Conservation (phyloP, 2,888 invertebrate species). For the Amiota communis region DNA sequence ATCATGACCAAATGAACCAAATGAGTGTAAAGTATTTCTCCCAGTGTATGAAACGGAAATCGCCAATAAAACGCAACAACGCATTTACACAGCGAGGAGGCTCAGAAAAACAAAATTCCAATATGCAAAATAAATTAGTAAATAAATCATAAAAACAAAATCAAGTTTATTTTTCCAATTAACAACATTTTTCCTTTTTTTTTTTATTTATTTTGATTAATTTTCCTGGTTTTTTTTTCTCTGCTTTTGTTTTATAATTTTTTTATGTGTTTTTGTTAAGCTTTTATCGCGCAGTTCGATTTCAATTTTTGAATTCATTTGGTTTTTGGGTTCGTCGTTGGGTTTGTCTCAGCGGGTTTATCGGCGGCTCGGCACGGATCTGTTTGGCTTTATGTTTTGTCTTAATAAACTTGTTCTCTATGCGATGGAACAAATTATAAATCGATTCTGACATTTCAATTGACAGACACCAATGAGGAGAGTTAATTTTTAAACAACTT, state of each 20-base stretch:
- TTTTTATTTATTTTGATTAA: slow-evolving; percentile 4
- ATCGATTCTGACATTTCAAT: slow-evolving; percentile 69
- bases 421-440: slow-evolving; percentile 57
- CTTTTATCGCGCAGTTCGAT: slow-evolving; percentile 47
- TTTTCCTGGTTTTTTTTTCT: slow-evolving; percentile 1
- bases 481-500: slow-evolving; percentile 60
- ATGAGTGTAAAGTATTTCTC: no score
- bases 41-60: no score
- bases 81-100: no score
- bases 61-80: no score
- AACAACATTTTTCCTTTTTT: slow-evolving; percentile 47
- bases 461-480: slow-evolving; percentile 69
- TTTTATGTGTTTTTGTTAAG: slow-evolving; percentile 33
- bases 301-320: not conserved
- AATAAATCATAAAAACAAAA: slow-evolving; percentile 59
- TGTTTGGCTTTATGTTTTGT: slow-evolving; percentile 28
- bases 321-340: not conserved
- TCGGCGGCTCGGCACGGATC: not conserved
- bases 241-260: not conserved
- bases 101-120: no score
- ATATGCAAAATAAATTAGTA: slow-evolving; percentile 21
- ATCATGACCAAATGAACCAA: no score
- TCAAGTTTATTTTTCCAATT: slow-evolving; percentile 57
- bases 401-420: slow-evolving; percentile 65
- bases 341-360: not conserved